These are phyloP conservation scores for Saturnia japonica DNA, from an alignment of 2,888 invertebrate genomes.

Conservation along the genomic window DNA sequence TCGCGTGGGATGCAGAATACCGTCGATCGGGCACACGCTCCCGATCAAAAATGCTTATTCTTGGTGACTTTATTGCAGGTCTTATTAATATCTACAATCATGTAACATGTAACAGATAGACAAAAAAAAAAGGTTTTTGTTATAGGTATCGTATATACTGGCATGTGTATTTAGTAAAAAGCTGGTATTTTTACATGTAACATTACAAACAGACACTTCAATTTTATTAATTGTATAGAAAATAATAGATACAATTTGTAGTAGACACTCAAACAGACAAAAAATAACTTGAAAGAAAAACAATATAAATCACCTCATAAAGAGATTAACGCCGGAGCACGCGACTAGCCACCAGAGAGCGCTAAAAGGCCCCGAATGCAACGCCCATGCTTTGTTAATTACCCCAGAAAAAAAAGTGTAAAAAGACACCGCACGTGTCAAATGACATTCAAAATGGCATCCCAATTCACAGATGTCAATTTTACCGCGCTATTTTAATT, in stretches of 20 bases:
- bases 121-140: too few relatives aligned
- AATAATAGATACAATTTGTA: too few relatives aligned
- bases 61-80: neutral
- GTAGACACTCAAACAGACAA: neutral
- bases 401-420: slow-evolving; percentile 28
- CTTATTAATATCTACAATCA: too few relatives aligned
- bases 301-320: slow-evolving; percentile 18
- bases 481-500: slow-evolving; percentile 34
- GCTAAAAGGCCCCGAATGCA: slow-evolving; percentile 21
- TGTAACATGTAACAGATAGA: too few relatives aligned
- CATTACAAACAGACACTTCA: too few relatives aligned
- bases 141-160: too few relatives aligned
- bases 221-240: too few relatives aligned
- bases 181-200: too few relatives aligned
- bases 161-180: too few relatives aligned
- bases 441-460: slow-evolving; percentile 30
- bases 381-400: slow-evolving; percentile 42
- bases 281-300: slow-evolving; percentile 13
- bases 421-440: slow-evolving; percentile 35
- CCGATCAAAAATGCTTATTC: too few relatives aligned
- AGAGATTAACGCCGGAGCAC: slow-evolving; percentile 27
- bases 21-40: too few relatives aligned
- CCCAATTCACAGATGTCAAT: slow-evolving; percentile 34
- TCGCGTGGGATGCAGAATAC: too few relatives aligned
- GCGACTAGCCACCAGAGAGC: slow-evolving; percentile 32